Evolutionary conservation across 2,113 vertebrate species (phyloP).

Genomic region (Neodontobutis hainanensis): DNA sequence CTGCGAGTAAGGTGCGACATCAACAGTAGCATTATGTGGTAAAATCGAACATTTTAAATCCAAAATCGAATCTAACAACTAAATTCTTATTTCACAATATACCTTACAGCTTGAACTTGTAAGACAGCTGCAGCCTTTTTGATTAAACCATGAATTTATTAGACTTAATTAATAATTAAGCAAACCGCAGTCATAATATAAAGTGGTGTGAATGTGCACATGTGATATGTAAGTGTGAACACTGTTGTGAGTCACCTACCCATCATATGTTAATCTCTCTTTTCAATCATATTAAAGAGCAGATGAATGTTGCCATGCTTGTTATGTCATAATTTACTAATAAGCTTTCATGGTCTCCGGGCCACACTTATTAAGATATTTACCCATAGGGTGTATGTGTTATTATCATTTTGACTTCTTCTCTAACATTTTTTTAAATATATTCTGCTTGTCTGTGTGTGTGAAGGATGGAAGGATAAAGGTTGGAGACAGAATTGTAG

Average conservation of each 20-base stretch:
- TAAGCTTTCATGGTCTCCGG: slow-evolving; percentile 38
- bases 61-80: no score
- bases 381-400: slow-evolving; percentile 47
- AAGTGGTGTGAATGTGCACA: not conserved
- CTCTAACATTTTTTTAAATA: not conserved
- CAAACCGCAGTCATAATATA: not conserved
- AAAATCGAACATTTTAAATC: not conserved
- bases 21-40: not conserved
- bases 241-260: not conserved
- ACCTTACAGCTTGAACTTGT: no score
- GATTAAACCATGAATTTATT: not conserved
- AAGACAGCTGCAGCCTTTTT: not conserved
- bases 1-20: slow-evolving; percentile 82
- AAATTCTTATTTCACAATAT: no score
- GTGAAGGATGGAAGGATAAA: slow-evolving; percentile 84
- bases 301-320: slow-evolving; percentile 14
- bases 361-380: slow-evolving; percentile 35
- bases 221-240: not conserved
- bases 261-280: not conserved
- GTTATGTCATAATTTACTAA: slow-evolving; percentile 27
- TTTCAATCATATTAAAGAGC: not conserved
- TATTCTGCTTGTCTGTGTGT: slow-evolving; percentile 15
- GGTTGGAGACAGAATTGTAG: slow-evolving; percentile 83
- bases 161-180: not conserved
- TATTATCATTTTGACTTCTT: slow-evolving; percentile 35